These are phyloP conservation scores for Equus przewalskii DNA, from an alignment of 2,113 vertebrate genomes.

Conservation along the genomic window DNA sequence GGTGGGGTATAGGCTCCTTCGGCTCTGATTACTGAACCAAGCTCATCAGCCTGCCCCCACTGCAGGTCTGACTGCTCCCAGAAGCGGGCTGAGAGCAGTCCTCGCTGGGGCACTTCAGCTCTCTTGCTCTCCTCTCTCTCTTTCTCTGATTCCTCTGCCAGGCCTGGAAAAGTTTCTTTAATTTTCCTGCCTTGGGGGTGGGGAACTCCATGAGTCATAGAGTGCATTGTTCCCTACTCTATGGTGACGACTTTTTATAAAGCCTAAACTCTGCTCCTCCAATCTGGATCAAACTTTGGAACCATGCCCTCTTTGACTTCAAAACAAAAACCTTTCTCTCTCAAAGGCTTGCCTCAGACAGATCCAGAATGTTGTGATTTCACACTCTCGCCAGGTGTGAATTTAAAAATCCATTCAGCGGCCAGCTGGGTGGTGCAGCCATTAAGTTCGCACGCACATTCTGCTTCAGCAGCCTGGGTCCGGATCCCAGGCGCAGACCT, in stretches of 20 bases:
- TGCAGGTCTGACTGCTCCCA: not conserved
- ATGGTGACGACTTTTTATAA: constrained; percentile 3
- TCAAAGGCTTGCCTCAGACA: constrained; percentile 36
- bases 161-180: not conserved
- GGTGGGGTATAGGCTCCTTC: not conserved
- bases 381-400: not conserved
- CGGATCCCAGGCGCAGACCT: no score
- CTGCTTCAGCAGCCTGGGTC: no score
- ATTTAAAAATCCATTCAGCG: constrained; percentile 28
- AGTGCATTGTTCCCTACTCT: not conserved
- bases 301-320: constrained; percentile 26
- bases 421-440: no score
- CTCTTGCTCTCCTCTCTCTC: not conserved
- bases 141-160: not conserved
- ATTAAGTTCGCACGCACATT: no score
- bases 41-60: not conserved
- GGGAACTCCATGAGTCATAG: not conserved
- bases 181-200: not conserved
- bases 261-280: constrained; percentile 18
- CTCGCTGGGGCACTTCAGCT: no score
- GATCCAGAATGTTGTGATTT: constrained; percentile 20
- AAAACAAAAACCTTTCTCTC: constrained; percentile 48
- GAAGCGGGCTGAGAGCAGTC: not conserved
- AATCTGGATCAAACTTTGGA: constrained; percentile 21
- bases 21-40: not conserved